Base-by-base conservation (phyloP, 2,113 vertebrate genomes). In the Macrotis lagotis region DNA sequence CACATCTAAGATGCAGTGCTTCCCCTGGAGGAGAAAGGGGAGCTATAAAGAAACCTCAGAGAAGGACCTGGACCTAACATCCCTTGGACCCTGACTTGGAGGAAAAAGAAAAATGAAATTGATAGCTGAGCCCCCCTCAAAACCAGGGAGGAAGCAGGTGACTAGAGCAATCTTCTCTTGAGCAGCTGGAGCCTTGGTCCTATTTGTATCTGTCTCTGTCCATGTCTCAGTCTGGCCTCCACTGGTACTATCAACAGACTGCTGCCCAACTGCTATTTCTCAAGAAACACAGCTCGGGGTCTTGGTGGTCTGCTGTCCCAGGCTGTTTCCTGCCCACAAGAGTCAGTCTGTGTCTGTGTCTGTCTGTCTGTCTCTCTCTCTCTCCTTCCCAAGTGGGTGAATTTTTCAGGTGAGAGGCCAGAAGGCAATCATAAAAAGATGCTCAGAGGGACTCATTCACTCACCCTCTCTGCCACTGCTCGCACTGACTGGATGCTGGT, bases 1-100 rank as follows among this genome's bases (percentile, higher is more conserved):
- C 94, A 99, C 99, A 94, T 99, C 99, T 98, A 99, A 98, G 98
- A 99, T 99, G 98, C 99, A 99, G 98, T 99, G 99, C 96, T 99
- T 99, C 96, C 99, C 99, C 99, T 99, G 98, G 2, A 98, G 97
- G 97, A 97, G 96, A 22, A 83, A 83, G 16, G 37, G 66, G 37
- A 22, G 16, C n/a, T 44, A 7, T 83, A 7, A n/a, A n/a, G n/a
- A n/a, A 83, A n/a, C 37, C 59, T n/a, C 2, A 0, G 37, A 16
- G 14, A n/a, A 74, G 3, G 59, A 28, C 11, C 55, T 12, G 9
- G 55, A 28, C 16, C 28, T 31, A 55, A 28, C 2, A 28, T 9
- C 53, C 26, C 9, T 55, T 28, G 9, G 53, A 66, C 31, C 59
- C 26, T 31, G 26, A 26, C 25, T 26, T 55, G 1, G 1, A 55